Conservation (phyloP, 2,797 vertebrate species). For the Rhadinocentrus ornatus region DNA sequence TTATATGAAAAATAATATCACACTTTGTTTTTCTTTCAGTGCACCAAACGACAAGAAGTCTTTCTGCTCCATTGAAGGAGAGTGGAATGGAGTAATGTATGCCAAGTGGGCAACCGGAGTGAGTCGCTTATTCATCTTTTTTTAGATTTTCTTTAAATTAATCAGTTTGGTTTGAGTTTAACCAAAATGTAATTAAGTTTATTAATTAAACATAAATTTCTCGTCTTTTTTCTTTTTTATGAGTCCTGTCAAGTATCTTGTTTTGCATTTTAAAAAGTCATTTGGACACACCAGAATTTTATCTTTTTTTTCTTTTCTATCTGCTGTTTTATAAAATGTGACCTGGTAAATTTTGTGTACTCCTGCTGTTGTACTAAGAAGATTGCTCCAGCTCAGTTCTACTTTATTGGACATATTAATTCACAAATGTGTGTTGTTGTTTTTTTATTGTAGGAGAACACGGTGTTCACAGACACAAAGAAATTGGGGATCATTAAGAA, state of each 20-base stretch:
- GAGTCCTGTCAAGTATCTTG: neutral
- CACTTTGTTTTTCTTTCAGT: slow-evolving; percentile 75
- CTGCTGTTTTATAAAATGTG: neutral
- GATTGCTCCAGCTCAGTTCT: neutral
- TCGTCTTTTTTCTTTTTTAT: too few relatives aligned
- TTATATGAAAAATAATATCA: neutral
- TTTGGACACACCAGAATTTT: too few relatives aligned
- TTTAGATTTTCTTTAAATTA: neutral
- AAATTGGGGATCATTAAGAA: slow-evolving; percentile 95
- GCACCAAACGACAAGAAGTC: slow-evolving; percentile 98
- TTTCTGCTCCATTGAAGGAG: slow-evolving; percentile 95
- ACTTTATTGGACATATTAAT: neutral
- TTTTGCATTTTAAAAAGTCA: neutral
- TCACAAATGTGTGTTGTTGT: too few relatives aligned
- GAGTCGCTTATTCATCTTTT: slow-evolving; percentile 62
- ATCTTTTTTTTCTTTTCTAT: too few relatives aligned
- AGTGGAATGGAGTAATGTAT: slow-evolving; percentile 99
- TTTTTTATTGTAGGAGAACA: slow-evolving; percentile 87
- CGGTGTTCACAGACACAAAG: slow-evolving; percentile 97
- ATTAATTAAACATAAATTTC: neutral
- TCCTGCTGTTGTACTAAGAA: neutral
- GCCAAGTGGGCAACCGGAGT: slow-evolving; percentile 94
- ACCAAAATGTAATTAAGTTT: neutral
- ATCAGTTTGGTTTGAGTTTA: neutral
- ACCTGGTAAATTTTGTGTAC: neutral